phyloP scores from a whole-genome alignment of 2,113 vertebrate genomes.

The Rhea pennata region DNA sequence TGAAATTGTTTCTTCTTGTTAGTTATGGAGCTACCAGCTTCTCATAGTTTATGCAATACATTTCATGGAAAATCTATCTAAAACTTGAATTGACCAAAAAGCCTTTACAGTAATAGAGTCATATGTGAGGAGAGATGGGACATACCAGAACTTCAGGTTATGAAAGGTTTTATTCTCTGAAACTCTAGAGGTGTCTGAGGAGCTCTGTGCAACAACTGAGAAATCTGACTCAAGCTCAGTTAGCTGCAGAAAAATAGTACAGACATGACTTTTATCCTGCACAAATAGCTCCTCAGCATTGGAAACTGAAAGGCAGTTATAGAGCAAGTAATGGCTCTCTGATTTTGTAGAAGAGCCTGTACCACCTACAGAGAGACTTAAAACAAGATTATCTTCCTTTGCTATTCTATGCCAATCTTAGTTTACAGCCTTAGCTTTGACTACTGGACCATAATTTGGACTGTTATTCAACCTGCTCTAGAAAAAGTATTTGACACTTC shows the following conservation, averaged over 20 bases:
- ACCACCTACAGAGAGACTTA: slow-evolving; percentile 16
- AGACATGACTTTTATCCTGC: background rate
- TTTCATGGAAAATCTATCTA: background rate
- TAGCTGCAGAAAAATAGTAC: background rate
- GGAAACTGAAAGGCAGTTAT: slow-evolving; percentile 31
- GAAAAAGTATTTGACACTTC: background rate
- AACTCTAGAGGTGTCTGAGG: background rate
- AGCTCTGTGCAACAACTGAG: background rate
- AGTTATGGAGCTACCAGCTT: background rate
- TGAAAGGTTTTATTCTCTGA: background rate
- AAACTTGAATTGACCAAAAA: background rate
- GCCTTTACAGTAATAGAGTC: background rate
- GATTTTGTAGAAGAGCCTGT: slow-evolving; percentile 1
- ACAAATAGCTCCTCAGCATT: slow-evolving; percentile 1
- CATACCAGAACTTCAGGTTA: background rate
- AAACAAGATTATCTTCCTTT: slow-evolving; percentile 32
- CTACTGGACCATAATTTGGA: background rate
- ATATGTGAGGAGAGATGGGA: background rate
- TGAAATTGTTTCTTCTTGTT: background rate
- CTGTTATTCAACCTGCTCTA: background rate
- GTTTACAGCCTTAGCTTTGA: slow-evolving; percentile 34
- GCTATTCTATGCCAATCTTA: background rate
- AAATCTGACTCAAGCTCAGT: background rate
- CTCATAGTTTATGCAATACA: background rate
- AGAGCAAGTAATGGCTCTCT: slow-evolving; percentile 23